Percentiles rank a stretch among this genome's conserved stretches.
phyloP scores from a whole-genome alignment of 2,888 invertebrate species.

The Agrenia bidenticulata region DNA sequence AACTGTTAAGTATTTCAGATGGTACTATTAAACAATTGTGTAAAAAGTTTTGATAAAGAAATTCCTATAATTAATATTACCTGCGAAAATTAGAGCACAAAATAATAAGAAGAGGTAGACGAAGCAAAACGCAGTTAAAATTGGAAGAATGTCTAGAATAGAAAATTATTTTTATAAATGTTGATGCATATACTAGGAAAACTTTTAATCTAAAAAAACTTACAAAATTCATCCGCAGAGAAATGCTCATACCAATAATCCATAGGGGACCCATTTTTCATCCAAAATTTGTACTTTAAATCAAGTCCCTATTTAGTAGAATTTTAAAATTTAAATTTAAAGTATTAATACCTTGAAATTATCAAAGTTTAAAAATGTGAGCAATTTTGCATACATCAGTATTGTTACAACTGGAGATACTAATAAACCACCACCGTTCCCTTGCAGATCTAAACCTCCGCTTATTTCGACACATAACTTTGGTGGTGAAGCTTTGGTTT shows the following conservation, averaged over 20 bases:
- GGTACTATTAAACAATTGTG: no score
- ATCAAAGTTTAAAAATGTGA: conserved; percentile 10
- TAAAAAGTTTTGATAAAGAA: conserved; percentile 6
- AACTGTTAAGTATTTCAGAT: conserved; percentile 56
- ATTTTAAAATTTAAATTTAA: neutral
- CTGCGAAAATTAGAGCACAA: conserved; percentile 69
- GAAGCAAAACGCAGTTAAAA: conserved; percentile 72
- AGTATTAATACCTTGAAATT: conserved; percentile 2
- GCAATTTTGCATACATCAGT: conserved; percentile 60
- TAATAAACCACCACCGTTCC: conserved; percentile 94
- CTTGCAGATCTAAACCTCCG: conserved; percentile 75
- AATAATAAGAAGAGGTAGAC: conserved; percentile 72
- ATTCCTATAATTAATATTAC: no score
- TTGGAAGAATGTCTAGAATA: conserved; percentile 82
- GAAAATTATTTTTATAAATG: conserved; percentile 22
- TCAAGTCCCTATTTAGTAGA: conserved; percentile 72
- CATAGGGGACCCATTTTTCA: conserved; percentile 82
- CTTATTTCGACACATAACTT: conserved; percentile 63
- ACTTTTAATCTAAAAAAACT: conserved; percentile 57
- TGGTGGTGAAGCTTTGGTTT: conserved; percentile 58
- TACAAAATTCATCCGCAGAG: conserved; percentile 93
- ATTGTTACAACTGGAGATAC: conserved; percentile 75
- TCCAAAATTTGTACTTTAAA: conserved; percentile 74
- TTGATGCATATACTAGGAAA: conserved; percentile 11
- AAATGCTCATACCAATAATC: conserved; percentile 87